phyloP scores from a whole-genome alignment of 2,797 vertebrate genomes.

The Sebastes hubbsi region DNA sequence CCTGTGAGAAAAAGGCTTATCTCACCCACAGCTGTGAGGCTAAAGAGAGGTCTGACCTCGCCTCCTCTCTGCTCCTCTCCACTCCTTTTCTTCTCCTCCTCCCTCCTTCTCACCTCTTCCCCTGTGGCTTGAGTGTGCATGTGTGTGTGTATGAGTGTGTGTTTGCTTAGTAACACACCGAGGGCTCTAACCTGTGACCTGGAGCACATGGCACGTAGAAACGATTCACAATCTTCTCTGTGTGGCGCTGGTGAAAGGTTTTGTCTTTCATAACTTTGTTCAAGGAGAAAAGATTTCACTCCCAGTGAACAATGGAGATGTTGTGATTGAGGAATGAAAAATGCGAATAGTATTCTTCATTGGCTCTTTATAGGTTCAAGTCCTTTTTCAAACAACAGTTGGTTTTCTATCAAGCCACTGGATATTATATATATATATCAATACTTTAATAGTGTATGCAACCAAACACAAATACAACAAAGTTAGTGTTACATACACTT shows the following conservation, averaged over 20 bases:
- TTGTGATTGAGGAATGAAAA: neutral
- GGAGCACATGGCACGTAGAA: conserved; percentile 61
- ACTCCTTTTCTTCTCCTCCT: conserved; percentile 49
- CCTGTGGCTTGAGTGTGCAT: conserved; percentile 54
- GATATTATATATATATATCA: too few species aligned
- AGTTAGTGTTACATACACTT: too few species aligned
- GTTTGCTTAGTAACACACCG: conserved; percentile 52
- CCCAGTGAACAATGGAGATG: neutral
- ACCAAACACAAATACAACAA: neutral
- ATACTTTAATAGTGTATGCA: neutral
- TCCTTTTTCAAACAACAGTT: neutral
- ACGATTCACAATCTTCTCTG: conserved; percentile 79
- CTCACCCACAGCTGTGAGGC: conserved; percentile 81
- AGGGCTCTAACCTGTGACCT: conserved; percentile 74
- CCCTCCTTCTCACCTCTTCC: conserved; percentile 53
- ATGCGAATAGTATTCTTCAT: neutral
- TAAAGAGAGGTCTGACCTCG: conserved; percentile 84
- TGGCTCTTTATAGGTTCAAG: neutral
- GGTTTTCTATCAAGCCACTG: neutral
- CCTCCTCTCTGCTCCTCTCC: conserved; percentile 55
- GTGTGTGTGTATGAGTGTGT: conserved; percentile 22
- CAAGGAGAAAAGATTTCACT: conserved; percentile 72
- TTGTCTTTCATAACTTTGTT: conserved; percentile 79
- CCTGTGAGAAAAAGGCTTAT: conserved; percentile 78
- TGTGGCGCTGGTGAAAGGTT: conserved; percentile 71